Evolutionary conservation across 2,888 invertebrate species (phyloP), one percentile per base, ranked within the genome.

Genomic region (Frankliniella intonsa): DNA sequence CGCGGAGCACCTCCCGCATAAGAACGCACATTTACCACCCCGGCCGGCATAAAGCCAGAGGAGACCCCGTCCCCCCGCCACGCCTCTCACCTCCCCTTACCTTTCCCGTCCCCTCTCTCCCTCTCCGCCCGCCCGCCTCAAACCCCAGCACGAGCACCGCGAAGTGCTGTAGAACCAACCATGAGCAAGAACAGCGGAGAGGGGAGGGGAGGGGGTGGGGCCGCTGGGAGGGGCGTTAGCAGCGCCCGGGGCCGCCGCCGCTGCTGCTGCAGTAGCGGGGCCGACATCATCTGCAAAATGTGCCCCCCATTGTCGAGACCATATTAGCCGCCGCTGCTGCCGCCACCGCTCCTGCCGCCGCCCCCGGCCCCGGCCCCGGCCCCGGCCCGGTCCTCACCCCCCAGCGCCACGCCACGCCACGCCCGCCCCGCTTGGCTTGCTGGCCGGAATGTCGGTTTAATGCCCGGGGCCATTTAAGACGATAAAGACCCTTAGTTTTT

Each of bases 11-110:
- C 82, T 79, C 80, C 81, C 25, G 80, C 76, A 81, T 81, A 69
- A 50, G 81, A 83, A 76, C 83, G 80, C 81, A 81, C 27, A 50
- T 81, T 83, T 82, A 84, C 82, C 83, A 81, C 81, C 82, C 83
- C 82, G n/a, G 27, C 27, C 50, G 79, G 50, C 51, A 50, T 80
- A 27, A 80, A 50, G 88, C 87, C 84, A 87, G 86, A 88, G 87
- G 80, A 80, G 19, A 49, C 62, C 79, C 79, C 79, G 25, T 25
- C 81, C 80, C 27, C 81, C 80, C 50, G 50, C 80, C 82, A 83
- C 82, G 80, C 81, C 80, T 50, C 82, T 82, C 84, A 83, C 81
- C 81, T 38, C 80, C 22, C 80, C 55, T 81, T 80, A 80, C 81
- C 81, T 76, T 19, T 81, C 80, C 50, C 83, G 81, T 62, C n/a